Percentiles rank a stretch among this genome's conserved stretches.
Conservation (phyloP, 2,113 vertebrate genomes). For the Electrona antarctica region DNA sequence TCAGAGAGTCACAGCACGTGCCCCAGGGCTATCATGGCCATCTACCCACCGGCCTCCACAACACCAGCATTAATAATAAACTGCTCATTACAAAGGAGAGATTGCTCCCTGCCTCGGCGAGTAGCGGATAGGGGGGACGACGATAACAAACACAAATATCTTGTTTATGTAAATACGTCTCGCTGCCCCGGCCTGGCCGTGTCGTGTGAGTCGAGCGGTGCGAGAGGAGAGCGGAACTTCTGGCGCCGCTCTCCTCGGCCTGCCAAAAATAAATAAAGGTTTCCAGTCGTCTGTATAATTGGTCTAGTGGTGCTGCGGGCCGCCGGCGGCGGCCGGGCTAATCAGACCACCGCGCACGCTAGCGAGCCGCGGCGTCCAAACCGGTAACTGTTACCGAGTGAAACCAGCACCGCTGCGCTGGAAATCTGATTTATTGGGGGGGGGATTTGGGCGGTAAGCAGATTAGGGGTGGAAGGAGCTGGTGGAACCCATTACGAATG, state of each 20-base stretch:
- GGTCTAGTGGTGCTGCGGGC: conserved; percentile 46
- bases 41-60: not conserved
- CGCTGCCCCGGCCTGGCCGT: conserved; percentile 9
- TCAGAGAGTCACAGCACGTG: not conserved
- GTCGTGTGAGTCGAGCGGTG: conserved; percentile 24
- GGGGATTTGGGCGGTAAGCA: conserved; percentile 78
- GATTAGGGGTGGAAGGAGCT: conserved; percentile 86
- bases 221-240: conserved; percentile 8
- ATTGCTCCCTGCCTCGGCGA: conserved; percentile 13
- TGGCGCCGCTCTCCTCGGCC: conserved; percentile 44
- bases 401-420: conserved; percentile 74
- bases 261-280: not conserved
- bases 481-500: conserved; percentile 76
- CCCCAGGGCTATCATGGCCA: not conserved
- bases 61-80: conserved; percentile 11
- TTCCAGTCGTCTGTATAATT: conserved; percentile 66
- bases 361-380: conserved; percentile 54
- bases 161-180: conserved; percentile 54
- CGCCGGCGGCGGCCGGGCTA: conserved; percentile 26
- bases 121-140: conserved; percentile 14
- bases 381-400: conserved; percentile 85
- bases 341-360: conserved; percentile 67
- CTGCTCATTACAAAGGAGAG: conserved; percentile 15
- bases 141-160: conserved; percentile 10
- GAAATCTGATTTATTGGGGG: conserved; percentile 76